phyloP scores from a whole-genome alignment of 2,113 vertebrate genomes.

The Butastur rufipennis region DNA sequence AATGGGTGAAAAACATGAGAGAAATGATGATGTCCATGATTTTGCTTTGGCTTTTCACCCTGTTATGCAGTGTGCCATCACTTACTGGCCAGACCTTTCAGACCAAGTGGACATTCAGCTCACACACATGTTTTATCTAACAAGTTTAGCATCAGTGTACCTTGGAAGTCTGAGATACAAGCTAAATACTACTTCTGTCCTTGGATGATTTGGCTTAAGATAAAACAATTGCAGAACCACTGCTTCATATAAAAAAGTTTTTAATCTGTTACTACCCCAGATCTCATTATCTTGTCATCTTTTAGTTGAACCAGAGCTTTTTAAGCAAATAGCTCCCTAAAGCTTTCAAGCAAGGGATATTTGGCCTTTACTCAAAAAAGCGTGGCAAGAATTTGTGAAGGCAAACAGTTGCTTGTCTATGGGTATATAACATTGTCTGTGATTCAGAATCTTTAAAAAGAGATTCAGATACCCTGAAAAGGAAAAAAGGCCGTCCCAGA shows the following conservation, averaged over 20 bases:
- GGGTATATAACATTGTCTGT: not conserved
- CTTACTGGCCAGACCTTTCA: not conserved
- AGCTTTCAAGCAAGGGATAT: not conserved
- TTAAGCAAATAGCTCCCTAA: not conserved
- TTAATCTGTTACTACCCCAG: not conserved
- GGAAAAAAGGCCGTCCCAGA: conserved; percentile 70
- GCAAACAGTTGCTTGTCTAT: not conserved
- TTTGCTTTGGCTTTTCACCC: not conserved
- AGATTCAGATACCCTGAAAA: conserved; percentile 72
- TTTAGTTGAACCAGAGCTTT: not conserved
- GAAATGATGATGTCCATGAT: not conserved
- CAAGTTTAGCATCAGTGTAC: not conserved
- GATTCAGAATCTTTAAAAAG: not conserved
- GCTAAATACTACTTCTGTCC: not conserved
- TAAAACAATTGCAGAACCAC: not conserved
- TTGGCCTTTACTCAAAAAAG: not conserved
- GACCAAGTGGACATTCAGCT: not conserved
- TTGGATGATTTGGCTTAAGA: not conserved
- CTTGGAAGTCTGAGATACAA: not conserved
- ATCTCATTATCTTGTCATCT: not conserved
- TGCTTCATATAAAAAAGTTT: not conserved
- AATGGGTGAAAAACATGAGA: not conserved
- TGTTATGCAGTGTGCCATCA: rapidly evolving
- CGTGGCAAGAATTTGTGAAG: not conserved
- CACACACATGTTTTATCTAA: not conserved